phyloP scores from a whole-genome alignment of 2,113 vertebrate species.

The Apus apus region DNA sequence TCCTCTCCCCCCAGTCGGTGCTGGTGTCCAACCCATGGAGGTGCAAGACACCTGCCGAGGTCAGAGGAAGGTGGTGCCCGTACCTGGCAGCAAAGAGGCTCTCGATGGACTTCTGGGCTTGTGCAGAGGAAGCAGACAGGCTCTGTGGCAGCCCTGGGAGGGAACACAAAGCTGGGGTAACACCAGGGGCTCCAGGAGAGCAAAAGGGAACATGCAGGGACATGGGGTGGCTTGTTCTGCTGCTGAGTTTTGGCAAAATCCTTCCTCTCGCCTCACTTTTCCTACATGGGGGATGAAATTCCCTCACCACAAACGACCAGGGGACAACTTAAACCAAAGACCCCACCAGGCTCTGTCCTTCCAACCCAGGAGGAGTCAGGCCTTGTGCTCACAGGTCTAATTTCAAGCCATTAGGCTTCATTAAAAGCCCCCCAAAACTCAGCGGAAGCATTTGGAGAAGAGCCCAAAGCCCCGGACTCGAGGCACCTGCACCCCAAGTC shows the following conservation, averaged over 20 bases:
- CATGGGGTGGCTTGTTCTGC: not conserved
- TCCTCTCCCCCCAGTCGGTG: not conserved
- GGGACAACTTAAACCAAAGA: not conserved
- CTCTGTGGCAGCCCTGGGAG: constrained; percentile 80
- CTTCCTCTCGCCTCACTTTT: not conserved
- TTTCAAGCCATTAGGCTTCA: not conserved
- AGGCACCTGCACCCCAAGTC: not conserved
- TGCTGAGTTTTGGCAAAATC: not conserved
- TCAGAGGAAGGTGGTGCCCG: not conserved
- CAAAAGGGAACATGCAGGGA: rapidly evolving
- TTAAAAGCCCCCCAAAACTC: not conserved
- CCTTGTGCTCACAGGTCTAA: not conserved
- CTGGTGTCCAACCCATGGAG: rapidly evolving
- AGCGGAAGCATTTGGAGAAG: not conserved
- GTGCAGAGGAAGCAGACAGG: constrained; percentile 81
- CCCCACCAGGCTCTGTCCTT: not conserved
- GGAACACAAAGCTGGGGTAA: not conserved
- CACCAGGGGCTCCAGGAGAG: not conserved
- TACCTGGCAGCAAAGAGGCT: constrained; percentile 90
- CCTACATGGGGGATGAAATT: not conserved
- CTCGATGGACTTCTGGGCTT: constrained; percentile 85
- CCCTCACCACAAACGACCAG: not conserved
- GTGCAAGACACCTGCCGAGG: not conserved
- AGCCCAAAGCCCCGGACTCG: rapidly evolving
- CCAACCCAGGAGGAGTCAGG: not conserved